Conservation (phyloP, 1,140 invertebrate genomes). For the Ceratina australensis region DNA sequence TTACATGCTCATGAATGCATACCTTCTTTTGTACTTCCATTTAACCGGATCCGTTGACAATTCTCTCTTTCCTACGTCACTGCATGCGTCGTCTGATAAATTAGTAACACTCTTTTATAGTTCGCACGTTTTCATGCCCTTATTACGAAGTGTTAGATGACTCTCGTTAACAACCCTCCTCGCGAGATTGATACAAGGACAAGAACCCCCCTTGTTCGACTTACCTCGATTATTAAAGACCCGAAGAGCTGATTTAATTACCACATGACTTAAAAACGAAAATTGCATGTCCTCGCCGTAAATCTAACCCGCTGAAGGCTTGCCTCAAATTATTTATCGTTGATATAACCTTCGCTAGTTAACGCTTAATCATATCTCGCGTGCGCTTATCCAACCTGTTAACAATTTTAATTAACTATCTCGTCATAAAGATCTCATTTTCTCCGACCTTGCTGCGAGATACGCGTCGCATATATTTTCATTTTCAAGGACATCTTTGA, state of each 20-base stretch:
- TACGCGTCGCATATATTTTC: no score
- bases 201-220: no score
- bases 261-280: no score
- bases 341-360: not conserved
- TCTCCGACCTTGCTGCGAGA: no score
- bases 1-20: not conserved
- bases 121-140: no score
- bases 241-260: no score
- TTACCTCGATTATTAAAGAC: no score
- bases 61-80: constrained; percentile 19
- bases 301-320: not conserved
- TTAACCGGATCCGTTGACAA: constrained; percentile 19
- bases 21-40: constrained; percentile 33
- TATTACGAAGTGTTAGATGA: no score
- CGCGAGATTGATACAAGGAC: no score
- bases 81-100: constrained; percentile 19
- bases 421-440: not conserved
- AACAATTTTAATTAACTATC: not conserved
- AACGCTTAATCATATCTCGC: not conserved
- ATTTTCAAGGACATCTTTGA: no score
- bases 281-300: no score
- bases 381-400: not conserved
- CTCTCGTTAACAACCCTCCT: no score
- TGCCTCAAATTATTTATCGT: not conserved
- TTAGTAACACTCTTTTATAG: not conserved